Evolutionary conservation across 2,888 invertebrate genomes (phyloP).

Genomic region (Lithophane semibrunnea): DNA sequence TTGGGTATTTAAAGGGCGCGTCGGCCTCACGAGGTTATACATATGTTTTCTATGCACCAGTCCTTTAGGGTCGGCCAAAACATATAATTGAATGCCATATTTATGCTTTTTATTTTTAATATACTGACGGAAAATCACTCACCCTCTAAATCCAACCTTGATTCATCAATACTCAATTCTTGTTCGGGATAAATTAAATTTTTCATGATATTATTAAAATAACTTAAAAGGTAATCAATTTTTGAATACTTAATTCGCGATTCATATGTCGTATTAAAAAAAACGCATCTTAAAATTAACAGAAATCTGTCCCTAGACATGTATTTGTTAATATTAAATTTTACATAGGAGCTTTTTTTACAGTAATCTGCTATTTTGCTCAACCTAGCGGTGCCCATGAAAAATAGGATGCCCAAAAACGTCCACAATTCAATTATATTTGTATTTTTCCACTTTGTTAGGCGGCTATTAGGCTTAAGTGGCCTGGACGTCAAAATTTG

Average conservation of each 20-base stretch:
- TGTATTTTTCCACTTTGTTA: constrained; percentile 11
- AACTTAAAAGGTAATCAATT: too few species aligned
- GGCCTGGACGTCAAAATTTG: not conserved
- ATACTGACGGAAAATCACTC: not conserved
- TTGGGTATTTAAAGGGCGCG: too few species aligned
- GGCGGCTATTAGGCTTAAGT: constrained; percentile 11
- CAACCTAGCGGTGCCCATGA: too few species aligned
- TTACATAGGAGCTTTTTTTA: too few species aligned
- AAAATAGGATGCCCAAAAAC: not conserved
- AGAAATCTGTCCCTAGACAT: too few species aligned
- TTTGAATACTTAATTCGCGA: too few species aligned
- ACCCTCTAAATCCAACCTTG: not conserved
- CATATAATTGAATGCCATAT: not conserved
- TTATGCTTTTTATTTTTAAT: not conserved
- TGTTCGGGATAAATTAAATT: not conserved
- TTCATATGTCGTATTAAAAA: too few species aligned
- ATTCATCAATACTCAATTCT: not conserved
- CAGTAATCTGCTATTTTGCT: too few species aligned
- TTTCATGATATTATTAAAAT: not conserved
- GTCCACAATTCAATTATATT: not conserved
- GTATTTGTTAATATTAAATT: too few species aligned
- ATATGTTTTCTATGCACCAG: too few species aligned
- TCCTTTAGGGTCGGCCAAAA: too few species aligned
- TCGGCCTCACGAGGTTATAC: too few species aligned
- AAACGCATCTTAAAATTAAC: constrained; percentile 20